A percentile compares a stretch with the other conserved stretches of the same genome.
Conservation (phyloP, 2,888 invertebrate genomes). For the Cerastis leucographa region DNA sequence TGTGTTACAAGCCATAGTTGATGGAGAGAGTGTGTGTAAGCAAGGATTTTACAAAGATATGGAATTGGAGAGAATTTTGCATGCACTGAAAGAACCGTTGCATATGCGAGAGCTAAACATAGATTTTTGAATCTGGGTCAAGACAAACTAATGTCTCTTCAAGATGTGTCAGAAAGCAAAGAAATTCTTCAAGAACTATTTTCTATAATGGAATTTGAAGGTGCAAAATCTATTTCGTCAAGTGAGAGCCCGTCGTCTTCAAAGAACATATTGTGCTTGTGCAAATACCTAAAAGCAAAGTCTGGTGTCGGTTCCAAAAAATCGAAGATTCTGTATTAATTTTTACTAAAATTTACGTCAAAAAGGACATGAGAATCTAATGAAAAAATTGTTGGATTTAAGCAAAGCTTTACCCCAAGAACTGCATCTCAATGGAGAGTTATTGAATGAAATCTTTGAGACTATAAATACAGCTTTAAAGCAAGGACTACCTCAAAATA, state of each 20-base stretch:
- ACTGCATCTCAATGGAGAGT: background rate
- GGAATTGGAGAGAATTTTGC: slow-evolving; percentile 65
- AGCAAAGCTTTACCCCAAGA: background rate
- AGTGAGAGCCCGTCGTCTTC: slow-evolving; percentile 45
- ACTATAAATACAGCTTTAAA: background rate
- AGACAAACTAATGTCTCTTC: slow-evolving; percentile 36
- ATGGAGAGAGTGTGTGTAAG: slow-evolving; percentile 63
- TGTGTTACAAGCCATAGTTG: slow-evolving; percentile 66
- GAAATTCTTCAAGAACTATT: slow-evolving; percentile 68
- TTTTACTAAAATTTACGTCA: background rate
- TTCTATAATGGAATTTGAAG: slow-evolving; percentile 56
- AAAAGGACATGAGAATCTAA: background rate
- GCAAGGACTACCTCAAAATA: background rate
- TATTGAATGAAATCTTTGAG: background rate
- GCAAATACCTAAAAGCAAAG: slow-evolving; percentile 64
- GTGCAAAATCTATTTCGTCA: slow-evolving; percentile 24
- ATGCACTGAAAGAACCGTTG: slow-evolving; percentile 64
- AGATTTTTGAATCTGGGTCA: slow-evolving; percentile 57
- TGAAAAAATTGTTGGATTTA: background rate
- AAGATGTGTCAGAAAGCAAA: slow-evolving; percentile 57
- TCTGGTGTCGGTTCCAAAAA: background rate
- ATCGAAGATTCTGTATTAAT: background rate
- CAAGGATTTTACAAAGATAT: slow-evolving; percentile 61
- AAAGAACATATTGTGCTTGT: slow-evolving; percentile 54
- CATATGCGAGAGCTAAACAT: slow-evolving; percentile 60